Evolutionary conservation across 2,888 invertebrate genomes (phyloP).

Genomic region (Torymus auratus): DNA sequence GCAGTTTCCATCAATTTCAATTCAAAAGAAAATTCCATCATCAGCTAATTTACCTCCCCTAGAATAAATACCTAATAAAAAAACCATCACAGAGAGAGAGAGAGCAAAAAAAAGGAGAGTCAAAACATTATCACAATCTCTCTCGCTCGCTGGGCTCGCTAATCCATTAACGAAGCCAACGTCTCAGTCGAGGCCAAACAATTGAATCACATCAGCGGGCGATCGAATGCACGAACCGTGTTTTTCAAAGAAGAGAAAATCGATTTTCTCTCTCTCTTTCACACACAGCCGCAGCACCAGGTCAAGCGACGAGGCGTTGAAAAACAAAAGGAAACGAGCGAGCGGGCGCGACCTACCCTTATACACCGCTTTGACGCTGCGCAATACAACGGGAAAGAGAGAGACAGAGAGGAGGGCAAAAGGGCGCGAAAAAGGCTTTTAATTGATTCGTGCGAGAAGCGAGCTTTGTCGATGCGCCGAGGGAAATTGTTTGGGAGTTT

Average conservation of each 20-base stretch:
- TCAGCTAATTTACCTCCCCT: too few relatives aligned
- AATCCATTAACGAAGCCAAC: background rate
- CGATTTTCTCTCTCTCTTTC: too few relatives aligned
- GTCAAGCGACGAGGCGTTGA: slow-evolving; percentile 38
- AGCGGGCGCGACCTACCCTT: background rate
- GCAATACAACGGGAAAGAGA: background rate
- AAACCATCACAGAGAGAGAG: too few relatives aligned
- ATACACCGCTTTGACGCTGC: background rate
- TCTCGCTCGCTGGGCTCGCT: too few relatives aligned
- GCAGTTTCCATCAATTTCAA: too few relatives aligned
- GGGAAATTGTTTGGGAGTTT: background rate
- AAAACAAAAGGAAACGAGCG: slow-evolving; percentile 26
- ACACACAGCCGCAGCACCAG: background rate
- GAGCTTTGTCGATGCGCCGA: background rate
- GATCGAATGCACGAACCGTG: background rate
- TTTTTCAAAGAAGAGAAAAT: too few relatives aligned
- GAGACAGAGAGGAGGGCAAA: background rate
- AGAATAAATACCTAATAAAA: too few relatives aligned
- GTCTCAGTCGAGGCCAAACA: slow-evolving; percentile 5
- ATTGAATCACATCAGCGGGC: slow-evolving; percentile 20
- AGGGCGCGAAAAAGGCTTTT: background rate
- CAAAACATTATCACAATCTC: too few relatives aligned
- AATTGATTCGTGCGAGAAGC: background rate
- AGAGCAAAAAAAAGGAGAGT: too few relatives aligned
- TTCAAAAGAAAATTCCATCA: too few relatives aligned